Evolutionary conservation across 2,888 invertebrate species (phyloP), one percentile per base, ranked within the genome.

Genomic region (Lasioglossum morio): DNA sequence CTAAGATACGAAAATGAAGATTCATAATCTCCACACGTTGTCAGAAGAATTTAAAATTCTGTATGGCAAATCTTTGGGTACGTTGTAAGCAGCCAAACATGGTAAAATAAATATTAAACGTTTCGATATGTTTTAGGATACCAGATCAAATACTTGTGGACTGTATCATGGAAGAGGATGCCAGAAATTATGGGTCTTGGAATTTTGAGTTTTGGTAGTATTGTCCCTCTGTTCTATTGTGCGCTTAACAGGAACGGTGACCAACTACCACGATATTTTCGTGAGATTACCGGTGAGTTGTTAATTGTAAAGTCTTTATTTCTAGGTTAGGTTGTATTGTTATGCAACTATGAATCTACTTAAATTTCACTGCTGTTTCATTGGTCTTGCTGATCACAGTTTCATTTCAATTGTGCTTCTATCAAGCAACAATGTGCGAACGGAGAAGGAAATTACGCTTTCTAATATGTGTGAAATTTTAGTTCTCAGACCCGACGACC

Each of bases 401-500:
- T 60, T 63, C 72, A 3, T 12, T 40, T 34, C 5, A 0, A 43
- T 37, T 48, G 5, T n/a, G 53, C 10, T 16, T n/a, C 37, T 27
- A 12, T 43, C 14, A 30, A 16, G 37, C 2, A 8, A 53, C 23
- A 34, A 34, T 60, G 48, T 63, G 16, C 5, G 30, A 63, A 10
- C 1, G 4, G 16, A 70, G 10, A 12, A 53, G 16, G 27, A 37
- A 53, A 27, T 37, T 12, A 0, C 40, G 7, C 72, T 19, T 66
- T 43, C 7, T 72, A 73, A 82, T 10, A 12, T 10, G 19, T 23
- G 37, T 83, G 40, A 77, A 57, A 72, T 88, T 91, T 77, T 85
- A 94, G 94, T 94, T 81, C 74, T 82, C 43, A 90, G 93, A 82
- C 90, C 93, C 0, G 90, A 90, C 2, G 91, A 93, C 87, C 93